Percentiles rank a stretch among this genome's conserved stretches.
These are phyloP conservation scores for Taxidea taxus DNA, from an alignment of 2,113 vertebrate genomes.

Conservation along the genomic window DNA sequence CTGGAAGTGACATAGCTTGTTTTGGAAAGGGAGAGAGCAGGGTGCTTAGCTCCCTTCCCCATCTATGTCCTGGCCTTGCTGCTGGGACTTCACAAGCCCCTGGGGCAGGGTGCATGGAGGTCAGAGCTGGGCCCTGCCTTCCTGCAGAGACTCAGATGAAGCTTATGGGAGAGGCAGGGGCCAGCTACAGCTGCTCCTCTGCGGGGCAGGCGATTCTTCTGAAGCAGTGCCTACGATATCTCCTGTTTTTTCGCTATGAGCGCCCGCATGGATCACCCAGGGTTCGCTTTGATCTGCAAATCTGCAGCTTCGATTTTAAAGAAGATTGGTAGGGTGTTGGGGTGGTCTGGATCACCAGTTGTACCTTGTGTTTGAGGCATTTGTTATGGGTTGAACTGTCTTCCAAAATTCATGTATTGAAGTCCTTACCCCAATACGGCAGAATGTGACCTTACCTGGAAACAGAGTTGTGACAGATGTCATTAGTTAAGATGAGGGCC, in stretches of 20 bases:
- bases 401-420: background rate
- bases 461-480: background rate
- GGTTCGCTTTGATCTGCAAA: conserved; percentile 40
- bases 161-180: background rate
- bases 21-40: background rate
- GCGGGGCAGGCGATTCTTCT: background rate
- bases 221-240: background rate
- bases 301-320: conserved; percentile 76
- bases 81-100: background rate
- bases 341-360: conserved; percentile 71
- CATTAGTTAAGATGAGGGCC: background rate
- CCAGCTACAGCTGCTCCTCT: background rate
- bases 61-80: background rate
- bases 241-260: conserved; percentile 45
- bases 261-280: background rate
- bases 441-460: background rate
- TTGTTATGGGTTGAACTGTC: background rate
- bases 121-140: background rate
- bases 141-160: background rate
- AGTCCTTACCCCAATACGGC: background rate
- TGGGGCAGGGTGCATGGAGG: background rate
- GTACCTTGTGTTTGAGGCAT: conserved; percentile 66
- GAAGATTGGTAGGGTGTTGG: background rate
- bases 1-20: background rate
- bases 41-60: background rate